Evolutionary conservation across 2,797 vertebrate species (phyloP).

Genomic region (Anolis apletophallus): DNA sequence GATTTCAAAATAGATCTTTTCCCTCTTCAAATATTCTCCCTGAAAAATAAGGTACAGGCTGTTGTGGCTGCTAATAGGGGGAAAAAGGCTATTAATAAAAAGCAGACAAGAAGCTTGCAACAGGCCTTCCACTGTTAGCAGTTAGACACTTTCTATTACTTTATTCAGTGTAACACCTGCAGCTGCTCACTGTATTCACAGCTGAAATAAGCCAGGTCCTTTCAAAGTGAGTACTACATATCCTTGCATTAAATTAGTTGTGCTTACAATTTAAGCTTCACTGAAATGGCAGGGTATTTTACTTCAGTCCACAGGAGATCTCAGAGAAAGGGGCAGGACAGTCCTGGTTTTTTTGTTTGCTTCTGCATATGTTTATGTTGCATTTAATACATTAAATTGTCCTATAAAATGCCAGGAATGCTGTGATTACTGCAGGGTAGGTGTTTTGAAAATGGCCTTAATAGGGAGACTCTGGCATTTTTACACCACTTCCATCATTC

Average conservation of each 20-base stretch:
- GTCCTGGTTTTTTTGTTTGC: background rate
- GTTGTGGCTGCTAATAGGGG: slow-evolving; percentile 83
- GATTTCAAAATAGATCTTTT: slow-evolving; percentile 83
- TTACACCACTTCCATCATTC: too few species aligned
- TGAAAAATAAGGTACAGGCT: slow-evolving; percentile 80
- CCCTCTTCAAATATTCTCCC: slow-evolving; percentile 83
- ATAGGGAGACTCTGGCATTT: background rate
- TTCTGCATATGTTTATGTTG: slow-evolving; percentile 51
- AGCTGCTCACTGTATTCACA: slow-evolving; percentile 79
- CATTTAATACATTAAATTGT: slow-evolving; percentile 46
- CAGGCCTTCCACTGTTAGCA: slow-evolving; percentile 84
- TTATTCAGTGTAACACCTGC: slow-evolving; percentile 87
- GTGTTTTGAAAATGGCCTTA: slow-evolving; percentile 2
- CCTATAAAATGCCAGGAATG: slow-evolving; percentile 66
- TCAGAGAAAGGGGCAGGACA: slow-evolving; percentile 35
- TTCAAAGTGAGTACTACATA: slow-evolving; percentile 68
- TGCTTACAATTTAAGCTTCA: slow-evolving; percentile 74
- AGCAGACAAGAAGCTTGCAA: slow-evolving; percentile 83
- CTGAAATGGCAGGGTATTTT: slow-evolving; percentile 52
- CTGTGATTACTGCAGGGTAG: slow-evolving; percentile 22
- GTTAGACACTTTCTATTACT: slow-evolving; percentile 85
- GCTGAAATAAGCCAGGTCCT: slow-evolving; percentile 84
- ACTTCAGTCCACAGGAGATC: slow-evolving; percentile 63
- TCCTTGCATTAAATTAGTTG: slow-evolving; percentile 79
- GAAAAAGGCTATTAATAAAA: slow-evolving; percentile 87